Conservation (phyloP, 2,888 invertebrate genomes). For the Rhodophaea formosa region DNA sequence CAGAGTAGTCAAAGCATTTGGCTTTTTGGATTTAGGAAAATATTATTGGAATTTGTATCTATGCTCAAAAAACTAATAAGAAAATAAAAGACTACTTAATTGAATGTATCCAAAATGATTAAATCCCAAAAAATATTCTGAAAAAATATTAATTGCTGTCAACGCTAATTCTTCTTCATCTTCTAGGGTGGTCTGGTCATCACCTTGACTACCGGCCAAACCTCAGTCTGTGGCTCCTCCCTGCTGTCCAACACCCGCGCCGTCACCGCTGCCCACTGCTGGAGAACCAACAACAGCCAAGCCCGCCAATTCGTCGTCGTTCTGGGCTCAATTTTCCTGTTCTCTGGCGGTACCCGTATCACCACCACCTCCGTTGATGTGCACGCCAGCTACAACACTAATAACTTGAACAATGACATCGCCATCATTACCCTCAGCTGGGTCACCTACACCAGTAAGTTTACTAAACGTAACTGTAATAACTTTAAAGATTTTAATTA, state of each 20-base stretch:
- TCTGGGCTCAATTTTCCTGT: slow-evolving; percentile 34
- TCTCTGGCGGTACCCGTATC: too few species aligned
- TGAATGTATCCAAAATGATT: too few species aligned
- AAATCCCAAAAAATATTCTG: too few species aligned
- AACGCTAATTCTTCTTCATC: neutral
- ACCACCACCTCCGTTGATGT: slow-evolving; percentile 31
- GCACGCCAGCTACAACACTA: slow-evolving; percentile 34
- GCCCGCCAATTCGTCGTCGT: slow-evolving; percentile 37
- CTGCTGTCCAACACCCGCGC: slow-evolving; percentile 33
- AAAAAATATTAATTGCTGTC: too few species aligned
- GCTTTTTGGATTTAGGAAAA: too few species aligned
- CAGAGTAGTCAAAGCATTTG: too few species aligned
- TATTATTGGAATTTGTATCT: too few species aligned
- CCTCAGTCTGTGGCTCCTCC: slow-evolving; percentile 40
- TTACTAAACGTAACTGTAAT: neutral
- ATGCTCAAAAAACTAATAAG: too few species aligned
- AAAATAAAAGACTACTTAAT: too few species aligned
- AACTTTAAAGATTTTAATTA: neutral
- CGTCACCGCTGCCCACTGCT: too few species aligned
- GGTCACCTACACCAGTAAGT: slow-evolving; percentile 18
- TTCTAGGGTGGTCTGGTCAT: slow-evolving; percentile 23
- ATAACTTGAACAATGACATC: slow-evolving; percentile 26
- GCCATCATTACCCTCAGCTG: slow-evolving; percentile 20
- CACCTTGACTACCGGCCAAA: slow-evolving; percentile 28
- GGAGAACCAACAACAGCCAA: slow-evolving; percentile 30